Evolutionary conservation across 1,140 invertebrate genomes (phyloP).

Genomic region (Drosophila bocki): DNA sequence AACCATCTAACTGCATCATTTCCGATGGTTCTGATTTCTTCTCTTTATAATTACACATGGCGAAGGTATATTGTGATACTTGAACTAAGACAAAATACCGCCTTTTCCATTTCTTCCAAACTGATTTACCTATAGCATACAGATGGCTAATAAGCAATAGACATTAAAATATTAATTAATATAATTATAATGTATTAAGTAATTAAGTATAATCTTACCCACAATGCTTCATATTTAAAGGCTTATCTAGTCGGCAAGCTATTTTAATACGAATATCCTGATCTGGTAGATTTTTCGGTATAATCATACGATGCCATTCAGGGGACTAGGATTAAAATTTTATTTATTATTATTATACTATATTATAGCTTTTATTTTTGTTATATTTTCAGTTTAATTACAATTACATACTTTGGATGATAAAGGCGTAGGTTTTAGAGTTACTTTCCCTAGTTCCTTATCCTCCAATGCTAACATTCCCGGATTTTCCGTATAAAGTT

Average conservation of each 20-base stretch:
- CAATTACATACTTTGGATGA: slow-evolving; percentile 91
- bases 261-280: slow-evolving; percentile 99
- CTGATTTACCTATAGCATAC: slow-evolving; percentile 97
- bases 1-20: slow-evolving; percentile 99
- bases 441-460: slow-evolving; percentile 98
- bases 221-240: slow-evolving; percentile 99
- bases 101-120: slow-evolving; percentile 99
- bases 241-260: slow-evolving; percentile 99
- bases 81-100: slow-evolving; percentile 99
- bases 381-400: not conserved
- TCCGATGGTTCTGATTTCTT: slow-evolving; percentile 99
- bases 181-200: not conserved
- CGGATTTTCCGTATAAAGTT: slow-evolving; percentile 98
- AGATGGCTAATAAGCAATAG: slow-evolving; percentile 89
- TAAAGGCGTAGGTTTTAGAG: slow-evolving; percentile 95
- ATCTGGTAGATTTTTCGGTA: slow-evolving; percentile 97
- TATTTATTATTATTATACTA: not conserved
- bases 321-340: slow-evolving; percentile 87
- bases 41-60: slow-evolving; percentile 99
- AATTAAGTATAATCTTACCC: slow-evolving; percentile 87
- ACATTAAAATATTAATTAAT: slow-evolving; percentile 58
- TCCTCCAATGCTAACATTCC: slow-evolving; percentile 99
- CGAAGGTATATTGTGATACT: slow-evolving; percentile 99
- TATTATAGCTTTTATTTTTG: not conserved
- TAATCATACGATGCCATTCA: slow-evolving; percentile 99